Base-by-base conservation (phyloP, 2,888 invertebrate genomes). In the Scelioninae gen. 2 region DNA sequence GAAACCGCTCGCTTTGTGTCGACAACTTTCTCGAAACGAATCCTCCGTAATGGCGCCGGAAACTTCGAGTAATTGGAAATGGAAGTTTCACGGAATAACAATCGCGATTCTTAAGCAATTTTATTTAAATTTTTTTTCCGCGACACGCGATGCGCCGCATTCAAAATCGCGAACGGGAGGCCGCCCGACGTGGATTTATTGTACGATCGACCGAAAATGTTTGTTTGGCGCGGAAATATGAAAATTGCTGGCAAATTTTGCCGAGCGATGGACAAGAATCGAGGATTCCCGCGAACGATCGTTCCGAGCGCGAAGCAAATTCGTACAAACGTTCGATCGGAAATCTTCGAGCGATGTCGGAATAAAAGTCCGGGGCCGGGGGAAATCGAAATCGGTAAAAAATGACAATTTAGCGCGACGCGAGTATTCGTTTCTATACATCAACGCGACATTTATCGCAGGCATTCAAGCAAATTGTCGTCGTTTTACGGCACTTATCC, bases 391-490 rank as follows among this genome's bases (percentile, higher is more conserved):
- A 61, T 61, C 43, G 67, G 50, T 55, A 67, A 73, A 65, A 73
- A 73, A 41, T 57, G 57, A 41, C 61, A 73, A 73, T 67, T 43
- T 43, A 18, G 61, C 16, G 67, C 55, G 55, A 61, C 55, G 72
- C 61, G 61, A 72, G 67, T 67, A 72, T 72, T 72, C 72, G 67
- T 53, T 65, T 72, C 43, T 60, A 72, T 72, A 53, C 41, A 53
- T 72, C 72, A 60, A 39, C 31, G 46, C 41, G 65, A 65, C 72
- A 67, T 67, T 64, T 71, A 71, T 71, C 58, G 64, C 64, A 53
- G 52, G 71, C 58, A 73, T 61, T 67, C 72, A 61, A 73, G 61
- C 61, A 67, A 73, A 73, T 60, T 73, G 67, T 73, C 72, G 61
- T 67, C 58, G 48, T 71, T 64, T 46, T 33, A 53, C 41, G 13